These are phyloP conservation scores for Tromatobia lineatoria DNA, from an alignment of 2,888 invertebrate genomes.

Conservation along the genomic window DNA sequence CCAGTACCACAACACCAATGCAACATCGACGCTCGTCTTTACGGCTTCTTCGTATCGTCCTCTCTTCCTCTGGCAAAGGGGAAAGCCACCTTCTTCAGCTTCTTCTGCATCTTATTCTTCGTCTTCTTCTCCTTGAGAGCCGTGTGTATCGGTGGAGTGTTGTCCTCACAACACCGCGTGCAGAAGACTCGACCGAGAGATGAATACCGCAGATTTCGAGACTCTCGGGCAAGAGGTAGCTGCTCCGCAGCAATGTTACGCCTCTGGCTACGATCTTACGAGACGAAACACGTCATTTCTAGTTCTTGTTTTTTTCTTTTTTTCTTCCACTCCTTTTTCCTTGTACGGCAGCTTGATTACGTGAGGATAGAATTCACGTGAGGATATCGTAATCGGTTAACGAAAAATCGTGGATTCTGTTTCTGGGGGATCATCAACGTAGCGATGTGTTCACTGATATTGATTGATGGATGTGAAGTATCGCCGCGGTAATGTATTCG, in stretches of 20 bases:
- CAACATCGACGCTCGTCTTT: slow-evolving; percentile 7
- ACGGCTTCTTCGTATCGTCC: slow-evolving; percentile 41
- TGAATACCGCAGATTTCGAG: slow-evolving; percentile 68
- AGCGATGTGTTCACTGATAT: slow-evolving; percentile 2
- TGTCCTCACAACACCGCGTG: slow-evolving; percentile 55
- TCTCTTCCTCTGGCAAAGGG: neutral
- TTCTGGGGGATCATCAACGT: neutral
- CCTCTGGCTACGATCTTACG: slow-evolving; percentile 47
- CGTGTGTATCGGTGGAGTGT: slow-evolving; percentile 28
- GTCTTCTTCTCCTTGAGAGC: neutral
- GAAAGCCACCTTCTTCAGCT: slow-evolving; percentile 26
- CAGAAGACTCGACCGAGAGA: slow-evolving; percentile 49
- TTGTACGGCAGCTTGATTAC: slow-evolving; percentile 61
- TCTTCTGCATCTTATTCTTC: slow-evolving; percentile 25
- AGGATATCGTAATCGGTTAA: slow-evolving; percentile 34
- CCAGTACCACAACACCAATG: slow-evolving; percentile 48
- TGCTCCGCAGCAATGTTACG: slow-evolving; percentile 31
- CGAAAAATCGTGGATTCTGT: neutral
- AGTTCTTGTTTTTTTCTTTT: neutral
- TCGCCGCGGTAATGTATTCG: neutral
- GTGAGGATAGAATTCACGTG: slow-evolving; percentile 31
- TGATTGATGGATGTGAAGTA: slow-evolving; percentile 21
- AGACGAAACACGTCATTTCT: slow-evolving; percentile 22
- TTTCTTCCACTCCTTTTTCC: neutral
- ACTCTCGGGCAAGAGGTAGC: slow-evolving; percentile 60